A percentile compares a stretch with the other conserved stretches of the same genome.
Evolutionary conservation across 1,140 invertebrate species (phyloP).

Genomic region (Thalassaphorura encarpata): DNA sequence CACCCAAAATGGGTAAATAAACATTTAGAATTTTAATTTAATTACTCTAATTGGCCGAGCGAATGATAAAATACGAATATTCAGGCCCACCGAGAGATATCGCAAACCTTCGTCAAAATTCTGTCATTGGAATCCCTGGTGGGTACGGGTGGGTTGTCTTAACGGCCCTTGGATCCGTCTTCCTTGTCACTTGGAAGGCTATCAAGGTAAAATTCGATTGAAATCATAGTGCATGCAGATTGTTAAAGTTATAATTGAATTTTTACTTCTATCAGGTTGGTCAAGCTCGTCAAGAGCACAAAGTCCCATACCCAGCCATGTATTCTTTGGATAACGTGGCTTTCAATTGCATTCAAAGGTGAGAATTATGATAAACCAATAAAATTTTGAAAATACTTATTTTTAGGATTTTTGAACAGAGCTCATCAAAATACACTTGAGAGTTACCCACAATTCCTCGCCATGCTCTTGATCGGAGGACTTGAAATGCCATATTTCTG

Average conservation of each 20-base stretch:
- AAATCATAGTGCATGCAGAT: neutral
- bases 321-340: slow-evolving; percentile 38
- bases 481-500: slow-evolving; percentile 40
- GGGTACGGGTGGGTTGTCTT: slow-evolving; percentile 39
- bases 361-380: slow-evolving; percentile 37
- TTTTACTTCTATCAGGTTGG: slow-evolving; percentile 33
- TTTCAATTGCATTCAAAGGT: slow-evolving; percentile 43
- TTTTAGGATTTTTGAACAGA: slow-evolving; percentile 4
- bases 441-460: slow-evolving; percentile 40
- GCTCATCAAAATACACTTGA: slow-evolving; percentile 37
- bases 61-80: no score
- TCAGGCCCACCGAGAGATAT: no score
- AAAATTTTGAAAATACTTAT: neutral
- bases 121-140: no score
- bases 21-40: no score
- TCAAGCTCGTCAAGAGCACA: slow-evolving; percentile 34
- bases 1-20: no score
- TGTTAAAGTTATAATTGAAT: neutral
- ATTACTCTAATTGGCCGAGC: no score
- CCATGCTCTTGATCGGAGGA: slow-evolving; percentile 41
- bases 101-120: no score
- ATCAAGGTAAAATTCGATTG: slow-evolving; percentile 30
- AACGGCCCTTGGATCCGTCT: slow-evolving; percentile 36
- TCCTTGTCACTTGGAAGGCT: slow-evolving; percentile 37
- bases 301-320: slow-evolving; percentile 41